Base-by-base conservation (phyloP, 2,888 invertebrate genomes). In the Agonopterix heracliana region DNA sequence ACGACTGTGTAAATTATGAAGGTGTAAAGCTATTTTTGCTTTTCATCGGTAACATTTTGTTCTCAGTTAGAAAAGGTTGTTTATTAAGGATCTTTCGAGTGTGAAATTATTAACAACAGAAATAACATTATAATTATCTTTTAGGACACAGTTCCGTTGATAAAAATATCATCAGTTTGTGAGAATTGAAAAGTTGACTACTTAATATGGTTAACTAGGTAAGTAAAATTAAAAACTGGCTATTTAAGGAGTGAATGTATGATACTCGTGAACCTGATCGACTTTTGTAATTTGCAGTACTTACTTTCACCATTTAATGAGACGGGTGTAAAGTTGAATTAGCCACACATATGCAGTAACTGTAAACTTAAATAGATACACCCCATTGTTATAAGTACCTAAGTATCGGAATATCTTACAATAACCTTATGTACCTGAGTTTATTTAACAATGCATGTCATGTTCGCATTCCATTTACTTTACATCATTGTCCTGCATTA, bases 1-100 rank as follows among this genome's bases (percentile, higher is more conserved):
- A 76, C 71, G 69, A 54, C 60, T 59, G 52, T 56, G 64, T 69
- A 70, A 67, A 68, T 68, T 68, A 66, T 68, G 65, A 64, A 70
- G 63, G 62, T 53, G 58, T 54, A 45, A 54, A 59, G 62, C 54
- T 57, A 59, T 74, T 73, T 73, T 3, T 81, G 74, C 68, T 68
- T 67, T 67, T 61, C 59, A 64, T 64, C 71, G 63, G 72, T 11
- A 65, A 64, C 60, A 56, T 60, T 74, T 78, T 70, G 74, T 74
- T 68, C 68, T 66, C 61, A 71, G 73, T 77, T 76, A 80, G 78
- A 74, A 68, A 71, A 67, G 61, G 59, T 68, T 68, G 70, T 71
- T 69, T 64, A 66, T 62, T 64, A 64, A 56, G 46, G 53, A 49
- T 48, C 50, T 62, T 69, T 64, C 56, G 63, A 66, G 76, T 76